Evolutionary conservation across 2,888 invertebrate species (phyloP), one percentile per base, ranked within the genome.

Genomic region (Drosophila acutilabella): DNA sequence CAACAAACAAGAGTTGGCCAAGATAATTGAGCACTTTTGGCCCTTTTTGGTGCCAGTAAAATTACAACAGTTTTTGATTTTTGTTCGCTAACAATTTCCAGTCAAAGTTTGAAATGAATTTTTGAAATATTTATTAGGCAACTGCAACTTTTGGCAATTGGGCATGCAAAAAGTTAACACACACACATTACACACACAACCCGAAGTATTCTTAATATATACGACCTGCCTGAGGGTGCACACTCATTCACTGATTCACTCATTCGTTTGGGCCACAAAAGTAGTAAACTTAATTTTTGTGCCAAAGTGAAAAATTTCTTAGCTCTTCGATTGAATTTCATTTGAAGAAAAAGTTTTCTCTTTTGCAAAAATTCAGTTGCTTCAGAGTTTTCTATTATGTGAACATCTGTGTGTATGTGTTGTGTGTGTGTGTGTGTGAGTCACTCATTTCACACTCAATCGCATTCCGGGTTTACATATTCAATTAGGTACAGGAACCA

Each of bases 401-500:
- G 14, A 16, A 41, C 18, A 4, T 47, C 36, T 8, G n/a, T 36
- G 14, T 38, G 18, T 42, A 1, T 30, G 6, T 23, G 5, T 38
- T 38, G 47, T 45, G 14, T 52, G 14, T 16, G 20, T 36, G 14
- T 18, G 52, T 44, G 16, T 56, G 23, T 26, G 38, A 58, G 40
- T 33, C 52, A 71, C 78, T 85, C 71, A 84, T 88, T 88, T 84
- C 78, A 84, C 86, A 88, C 83, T 83, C 88, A 86, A 88, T 84
- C 79, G 81, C 77, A 88, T 73, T 73, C 52, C 41, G 74, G 71
- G 53, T 58, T 74, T 78, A 71, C 82, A 88, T 83, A 88, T 84
- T 84, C 83, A 88, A 88, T 84, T 88, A 84, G 87, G 62, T 79
- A 66, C 67, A 64, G 42, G 64, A 58, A 56, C 36, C 51, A 58